Conservation (phyloP, 2,113 vertebrate genomes). For the Amia ocellicauda region DNA sequence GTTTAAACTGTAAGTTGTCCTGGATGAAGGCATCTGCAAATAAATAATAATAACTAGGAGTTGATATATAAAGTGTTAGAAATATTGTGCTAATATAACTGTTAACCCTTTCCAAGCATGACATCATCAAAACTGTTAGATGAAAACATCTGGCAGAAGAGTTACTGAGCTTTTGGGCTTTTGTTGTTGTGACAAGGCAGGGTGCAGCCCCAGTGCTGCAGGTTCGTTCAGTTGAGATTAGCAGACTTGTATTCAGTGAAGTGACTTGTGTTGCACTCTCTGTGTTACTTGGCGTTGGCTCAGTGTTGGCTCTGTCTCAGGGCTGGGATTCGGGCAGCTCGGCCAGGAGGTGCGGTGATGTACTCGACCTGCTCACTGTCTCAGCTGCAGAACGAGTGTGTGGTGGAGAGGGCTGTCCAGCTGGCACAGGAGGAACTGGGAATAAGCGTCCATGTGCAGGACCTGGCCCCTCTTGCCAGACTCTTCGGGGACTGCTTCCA, state of each 20-base stretch:
- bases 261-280: neutral
- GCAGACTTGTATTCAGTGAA: neutral
- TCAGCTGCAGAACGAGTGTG: constrained; percentile 81
- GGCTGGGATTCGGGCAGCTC: constrained; percentile 75
- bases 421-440: constrained; percentile 65
- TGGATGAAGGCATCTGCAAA: no score
- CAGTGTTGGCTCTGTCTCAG: no score
- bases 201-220: neutral
- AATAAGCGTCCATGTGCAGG: constrained; percentile 62
- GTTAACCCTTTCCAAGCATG: no score
- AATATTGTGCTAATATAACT: no score
- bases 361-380: constrained; percentile 92
- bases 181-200: neutral
- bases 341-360: constrained; percentile 74
- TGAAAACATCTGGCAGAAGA: neutral
- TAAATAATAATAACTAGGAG: no score
- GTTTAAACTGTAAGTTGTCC: no score
- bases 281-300: no score
- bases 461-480: constrained; percentile 63
- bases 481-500: constrained; percentile 78
- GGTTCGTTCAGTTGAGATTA: neutral
- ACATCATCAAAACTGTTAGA: no score
- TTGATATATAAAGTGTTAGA: no score
- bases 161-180: no score
- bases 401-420: constrained; percentile 74